phyloP scores from a whole-genome alignment of 2,888 invertebrate genomes.

The Tiliacea citrago region DNA sequence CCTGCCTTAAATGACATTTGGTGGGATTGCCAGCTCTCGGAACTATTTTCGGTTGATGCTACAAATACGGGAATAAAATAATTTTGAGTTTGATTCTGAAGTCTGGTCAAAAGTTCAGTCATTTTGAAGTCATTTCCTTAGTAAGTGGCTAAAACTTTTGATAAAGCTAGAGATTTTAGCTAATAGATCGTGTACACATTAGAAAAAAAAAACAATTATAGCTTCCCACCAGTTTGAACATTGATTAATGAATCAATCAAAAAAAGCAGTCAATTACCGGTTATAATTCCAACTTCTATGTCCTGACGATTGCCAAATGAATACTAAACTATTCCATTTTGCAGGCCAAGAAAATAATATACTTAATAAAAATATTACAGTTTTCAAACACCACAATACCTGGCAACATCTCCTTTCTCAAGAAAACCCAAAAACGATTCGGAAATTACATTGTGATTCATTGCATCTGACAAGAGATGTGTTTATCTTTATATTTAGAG shows the following conservation, averaged over 20 bases:
- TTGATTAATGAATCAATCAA: neutral
- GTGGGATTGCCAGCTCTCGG: constrained; percentile 37
- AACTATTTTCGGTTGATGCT: neutral
- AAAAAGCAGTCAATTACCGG: neutral
- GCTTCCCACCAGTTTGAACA: no score
- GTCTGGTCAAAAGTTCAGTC: no score
- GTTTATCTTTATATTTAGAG: constrained; percentile 48
- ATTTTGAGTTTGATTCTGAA: neutral
- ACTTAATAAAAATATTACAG: neutral
- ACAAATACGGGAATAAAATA: neutral
- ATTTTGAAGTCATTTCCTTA: no score
- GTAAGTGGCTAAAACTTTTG: no score
- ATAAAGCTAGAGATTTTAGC: no score
- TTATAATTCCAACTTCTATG: neutral
- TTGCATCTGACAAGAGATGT: constrained; percentile 55
- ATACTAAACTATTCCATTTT: neutral
- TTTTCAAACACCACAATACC: neutral
- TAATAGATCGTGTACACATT: no score
- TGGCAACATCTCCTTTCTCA: constrained; percentile 38
- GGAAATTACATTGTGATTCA: constrained; percentile 72
- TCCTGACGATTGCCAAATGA: no score
- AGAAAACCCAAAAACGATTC: constrained; percentile 62
- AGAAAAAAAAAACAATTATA: no score
- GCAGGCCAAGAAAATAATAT: neutral
- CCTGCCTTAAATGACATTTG: constrained; percentile 58